Base-by-base conservation (phyloP, 2,113 vertebrate species). In the Trochalopteron elliotii region DNA sequence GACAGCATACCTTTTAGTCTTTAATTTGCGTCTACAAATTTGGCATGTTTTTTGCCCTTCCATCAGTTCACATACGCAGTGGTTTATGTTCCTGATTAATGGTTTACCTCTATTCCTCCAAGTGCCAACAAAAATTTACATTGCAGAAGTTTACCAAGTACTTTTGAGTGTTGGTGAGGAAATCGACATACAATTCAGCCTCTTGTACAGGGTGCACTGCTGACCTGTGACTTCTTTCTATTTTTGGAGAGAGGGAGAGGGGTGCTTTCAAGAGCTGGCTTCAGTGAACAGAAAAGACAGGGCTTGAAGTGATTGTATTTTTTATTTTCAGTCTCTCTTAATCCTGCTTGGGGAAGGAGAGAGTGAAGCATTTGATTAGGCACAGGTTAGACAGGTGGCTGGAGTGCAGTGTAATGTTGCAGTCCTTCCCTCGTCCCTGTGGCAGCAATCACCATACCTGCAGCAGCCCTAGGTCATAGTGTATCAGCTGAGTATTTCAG, bases 401-500 rank as follows among this genome's bases (percentile, higher is more conserved):
- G 78, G 79, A 87, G 70, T 22, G 40, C 9, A 39, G 42, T 76
- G 83, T 72, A 47, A 88, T 70, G 65, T 87, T 93, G 88, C 59
- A 75, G 3, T 78, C 64, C 77, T 89, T 85, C 79, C 24, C 52
- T 69, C 3, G 25, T 86, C 89, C 80, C 88, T 74, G 42, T 8
- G 19, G 71, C 61, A 85, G 88, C 87, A 70, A 90, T 94, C n/a
- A 42, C 85, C 39, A 1, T 78, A 47, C 91, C 90, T 96, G 87
- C 95, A 97, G 94, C 95, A 96, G 87, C 90, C 70, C 80, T 89
- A 8, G 79, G 89, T 96, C 80, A 72, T 83, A 94, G 78, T 0
- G 2, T 25, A 44, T 91, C 87, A 90, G 82, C 77, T 94, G 95
- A 97, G 89, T 97, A 96, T 97, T 97, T 97, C 96, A 96, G 17